These are phyloP conservation scores for Balaeniceps rex DNA, from an alignment of 2,113 vertebrate genomes.

Conservation along the genomic window DNA sequence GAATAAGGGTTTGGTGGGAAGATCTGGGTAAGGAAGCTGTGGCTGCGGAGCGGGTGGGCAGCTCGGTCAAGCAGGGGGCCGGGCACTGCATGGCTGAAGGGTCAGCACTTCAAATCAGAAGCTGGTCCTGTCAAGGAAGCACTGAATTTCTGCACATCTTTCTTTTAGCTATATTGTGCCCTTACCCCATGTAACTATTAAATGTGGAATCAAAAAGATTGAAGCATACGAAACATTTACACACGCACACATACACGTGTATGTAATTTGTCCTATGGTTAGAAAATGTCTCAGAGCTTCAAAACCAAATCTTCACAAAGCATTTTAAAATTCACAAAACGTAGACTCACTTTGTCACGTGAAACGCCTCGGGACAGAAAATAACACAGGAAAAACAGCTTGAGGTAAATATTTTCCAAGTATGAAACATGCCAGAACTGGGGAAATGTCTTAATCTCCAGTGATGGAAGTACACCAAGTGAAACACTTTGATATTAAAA, in stretches of 20 bases:
- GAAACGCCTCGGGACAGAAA: background rate
- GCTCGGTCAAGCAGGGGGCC: background rate
- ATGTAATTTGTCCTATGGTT: background rate
- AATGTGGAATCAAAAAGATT: background rate
- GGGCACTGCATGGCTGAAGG: background rate
- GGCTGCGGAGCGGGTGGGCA: background rate
- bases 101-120: background rate
- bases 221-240: background rate
- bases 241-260: rapidly evolving
- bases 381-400: background rate
- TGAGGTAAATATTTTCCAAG: background rate
- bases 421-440: background rate
- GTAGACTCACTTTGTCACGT: background rate
- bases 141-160: background rate
- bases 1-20: background rate
- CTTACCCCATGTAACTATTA: background rate
- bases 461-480: background rate
- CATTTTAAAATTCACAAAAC: background rate
- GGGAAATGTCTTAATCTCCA: background rate
- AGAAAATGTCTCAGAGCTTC: background rate
- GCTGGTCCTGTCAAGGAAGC: background rate
- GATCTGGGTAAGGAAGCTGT: background rate
- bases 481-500: background rate
- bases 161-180: background rate
- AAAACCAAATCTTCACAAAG: background rate